A percentile compares a stretch with the other conserved stretches of the same genome.
Evolutionary conservation across 1,140 invertebrate species (phyloP).

Genomic region (Drosophila novamexicana): DNA sequence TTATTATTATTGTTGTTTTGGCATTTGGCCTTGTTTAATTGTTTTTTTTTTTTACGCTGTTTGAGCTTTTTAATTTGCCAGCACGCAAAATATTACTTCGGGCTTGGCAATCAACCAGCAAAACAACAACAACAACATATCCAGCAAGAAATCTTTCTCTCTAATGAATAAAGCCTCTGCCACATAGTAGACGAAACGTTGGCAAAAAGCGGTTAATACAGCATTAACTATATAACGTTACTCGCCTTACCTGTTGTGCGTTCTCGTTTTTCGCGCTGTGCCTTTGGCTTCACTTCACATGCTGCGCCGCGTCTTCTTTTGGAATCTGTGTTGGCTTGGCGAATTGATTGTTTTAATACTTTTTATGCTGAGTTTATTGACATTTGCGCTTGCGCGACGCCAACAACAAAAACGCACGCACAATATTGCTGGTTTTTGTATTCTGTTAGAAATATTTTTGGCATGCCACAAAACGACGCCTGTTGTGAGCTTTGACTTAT

Average conservation of each 20-base stretch:
- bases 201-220: constrained; percentile 40
- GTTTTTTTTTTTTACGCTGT: constrained; percentile 41
- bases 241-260: constrained; percentile 29
- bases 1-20: constrained; percentile 25
- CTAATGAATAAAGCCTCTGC: constrained; percentile 4
- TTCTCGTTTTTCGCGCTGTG: constrained; percentile 19
- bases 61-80: constrained; percentile 46
- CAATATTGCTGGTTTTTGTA: constrained; percentile 1
- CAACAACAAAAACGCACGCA: constrained; percentile 6
- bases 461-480: constrained; percentile 2
- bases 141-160: constrained; percentile 4
- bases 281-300: constrained; percentile 42
- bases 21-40: constrained; percentile 24
- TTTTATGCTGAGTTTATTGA: constrained; percentile 72
- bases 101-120: constrained; percentile 3
- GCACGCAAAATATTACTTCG: neutral
- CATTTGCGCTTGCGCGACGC: constrained; percentile 60
- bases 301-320: neutral
- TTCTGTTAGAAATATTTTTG: constrained; percentile 38
- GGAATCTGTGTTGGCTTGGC: neutral
- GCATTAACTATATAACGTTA: constrained; percentile 50
- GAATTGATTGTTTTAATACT: constrained; percentile 73
- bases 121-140: constrained; percentile 5
- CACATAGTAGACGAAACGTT: constrained; percentile 5
- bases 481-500: constrained; percentile 28